phyloP scores from a whole-genome alignment of 2,113 vertebrate genomes.

The Fukomys damarensis region DNA sequence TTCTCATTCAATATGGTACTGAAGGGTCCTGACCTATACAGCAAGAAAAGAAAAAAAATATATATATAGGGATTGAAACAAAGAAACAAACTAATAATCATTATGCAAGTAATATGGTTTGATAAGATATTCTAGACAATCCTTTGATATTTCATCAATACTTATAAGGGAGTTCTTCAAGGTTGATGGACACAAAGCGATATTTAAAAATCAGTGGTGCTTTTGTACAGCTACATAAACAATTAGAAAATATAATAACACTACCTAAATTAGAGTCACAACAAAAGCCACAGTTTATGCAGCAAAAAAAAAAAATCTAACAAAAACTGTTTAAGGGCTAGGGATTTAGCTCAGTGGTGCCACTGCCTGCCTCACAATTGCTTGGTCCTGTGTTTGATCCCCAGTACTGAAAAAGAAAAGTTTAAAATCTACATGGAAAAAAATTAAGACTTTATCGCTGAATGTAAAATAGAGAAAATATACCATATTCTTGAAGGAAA shows the following conservation, averaged over 20 bases:
- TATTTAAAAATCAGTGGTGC: constrained; percentile 6
- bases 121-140: background rate
- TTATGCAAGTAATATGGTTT: background rate
- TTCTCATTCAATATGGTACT: background rate
- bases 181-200: background rate
- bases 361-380: too few relatives aligned
- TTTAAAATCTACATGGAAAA: background rate
- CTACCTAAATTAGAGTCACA: background rate
- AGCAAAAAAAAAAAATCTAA: constrained; percentile 8
- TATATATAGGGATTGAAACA: background rate
- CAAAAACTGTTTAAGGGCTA: too few relatives aligned
- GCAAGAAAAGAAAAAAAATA: background rate
- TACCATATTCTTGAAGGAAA: background rate
- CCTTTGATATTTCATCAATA: constrained; percentile 1
- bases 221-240: background rate
- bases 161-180: background rate
- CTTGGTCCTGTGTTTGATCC: too few relatives aligned
- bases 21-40: background rate
- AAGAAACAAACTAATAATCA: background rate
- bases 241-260: constrained; percentile 30
- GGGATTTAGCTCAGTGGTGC: too few relatives aligned
- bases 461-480: background rate
- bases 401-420: too few relatives aligned
- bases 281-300: background rate
- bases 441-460: background rate